These are phyloP conservation scores for Centropus unirufus DNA, from an alignment of 2,113 vertebrate genomes.

Conservation along the genomic window DNA sequence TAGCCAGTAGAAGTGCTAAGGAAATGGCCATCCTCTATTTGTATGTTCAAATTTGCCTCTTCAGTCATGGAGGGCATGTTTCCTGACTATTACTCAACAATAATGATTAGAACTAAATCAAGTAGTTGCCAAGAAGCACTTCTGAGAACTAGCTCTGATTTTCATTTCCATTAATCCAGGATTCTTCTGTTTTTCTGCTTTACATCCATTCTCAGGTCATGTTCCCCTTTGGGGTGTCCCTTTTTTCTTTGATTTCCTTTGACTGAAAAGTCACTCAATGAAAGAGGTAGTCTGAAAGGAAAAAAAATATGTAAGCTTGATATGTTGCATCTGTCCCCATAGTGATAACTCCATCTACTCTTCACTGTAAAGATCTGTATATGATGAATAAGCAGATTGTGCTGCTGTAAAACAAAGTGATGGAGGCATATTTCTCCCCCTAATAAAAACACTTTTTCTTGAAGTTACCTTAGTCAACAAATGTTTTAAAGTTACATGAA, in stretches of 20 bases:
- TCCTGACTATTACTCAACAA: neutral
- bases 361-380: neutral
- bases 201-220: neutral
- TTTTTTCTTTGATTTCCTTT: neutral
- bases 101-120: conserved; percentile 2
- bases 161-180: neutral
- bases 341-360: neutral
- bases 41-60: neutral
- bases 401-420: neutral
- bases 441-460: neutral
- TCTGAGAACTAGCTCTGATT: conserved; percentile 3
- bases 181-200: neutral
- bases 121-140: neutral
- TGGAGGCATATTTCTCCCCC: neutral
- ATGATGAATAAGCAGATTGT: neutral
- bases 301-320: neutral
- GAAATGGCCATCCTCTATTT: neutral
- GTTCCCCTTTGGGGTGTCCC: neutral
- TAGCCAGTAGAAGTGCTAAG: neutral
- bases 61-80: neutral
- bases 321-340: neutral
- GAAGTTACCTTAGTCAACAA: neutral
- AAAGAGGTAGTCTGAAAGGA: neutral
- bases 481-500: neutral
- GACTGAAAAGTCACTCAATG: neutral